These are phyloP conservation scores for Alectoris magna DNA, from an alignment of 2,797 vertebrate genomes.

Conservation along the genomic window DNA sequence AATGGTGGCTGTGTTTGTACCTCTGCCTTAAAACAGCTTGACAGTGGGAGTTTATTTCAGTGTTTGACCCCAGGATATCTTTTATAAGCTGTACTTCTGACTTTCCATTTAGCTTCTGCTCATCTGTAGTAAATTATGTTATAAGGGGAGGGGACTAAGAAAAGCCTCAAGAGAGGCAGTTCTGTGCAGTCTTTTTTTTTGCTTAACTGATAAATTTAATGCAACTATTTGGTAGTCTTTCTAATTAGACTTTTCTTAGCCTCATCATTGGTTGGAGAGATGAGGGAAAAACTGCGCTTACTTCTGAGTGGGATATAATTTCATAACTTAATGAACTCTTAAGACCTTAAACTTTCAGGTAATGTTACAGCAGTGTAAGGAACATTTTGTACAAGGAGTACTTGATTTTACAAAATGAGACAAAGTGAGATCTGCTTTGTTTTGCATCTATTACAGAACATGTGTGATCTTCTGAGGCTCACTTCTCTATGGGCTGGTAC, in stretches of 20 bases:
- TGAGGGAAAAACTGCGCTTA: rapidly evolving
- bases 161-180: neutral
- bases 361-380: neutral
- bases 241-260: neutral
- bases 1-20: no score
- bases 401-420: neutral
- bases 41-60: neutral
- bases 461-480: neutral
- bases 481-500: rapidly evolving
- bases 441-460: neutral
- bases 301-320: neutral
- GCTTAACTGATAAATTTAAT: neutral
- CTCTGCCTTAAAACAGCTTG: neutral
- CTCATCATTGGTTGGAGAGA: neutral
- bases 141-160: rapidly evolving
- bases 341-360: neutral
- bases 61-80: neutral
- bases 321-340: neutral
- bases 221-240: neutral
- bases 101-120: neutral
- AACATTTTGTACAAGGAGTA: neutral
- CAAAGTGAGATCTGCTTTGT: neutral
- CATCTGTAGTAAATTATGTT: neutral
- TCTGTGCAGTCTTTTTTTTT: neutral
- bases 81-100: neutral